Evolutionary conservation across 2,888 invertebrate genomes (phyloP).

Genomic region (Megamerina dolium): DNA sequence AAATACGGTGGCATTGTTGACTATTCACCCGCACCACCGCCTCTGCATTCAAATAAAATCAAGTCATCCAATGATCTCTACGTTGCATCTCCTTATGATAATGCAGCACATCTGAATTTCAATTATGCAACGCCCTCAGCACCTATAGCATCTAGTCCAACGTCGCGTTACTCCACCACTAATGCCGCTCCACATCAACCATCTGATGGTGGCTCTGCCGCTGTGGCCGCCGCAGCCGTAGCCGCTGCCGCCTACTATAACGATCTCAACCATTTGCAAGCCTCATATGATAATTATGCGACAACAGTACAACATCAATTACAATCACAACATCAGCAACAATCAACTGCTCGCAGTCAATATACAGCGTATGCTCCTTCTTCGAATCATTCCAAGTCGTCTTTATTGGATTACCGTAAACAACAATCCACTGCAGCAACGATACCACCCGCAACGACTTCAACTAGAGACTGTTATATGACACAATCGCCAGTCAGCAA

Average conservation of each 20-base stretch:
- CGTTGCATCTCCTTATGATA: constrained; percentile 23
- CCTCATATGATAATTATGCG: constrained; percentile 28
- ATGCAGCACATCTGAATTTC: constrained; percentile 23
- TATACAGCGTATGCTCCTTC: background rate
- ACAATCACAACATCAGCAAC: constrained; percentile 15
- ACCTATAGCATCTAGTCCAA: constrained; percentile 1
- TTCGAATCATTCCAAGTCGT: constrained; percentile 17
- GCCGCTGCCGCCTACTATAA: constrained; percentile 23
- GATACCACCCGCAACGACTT: too few species aligned
- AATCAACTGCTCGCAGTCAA: constrained; percentile 8
- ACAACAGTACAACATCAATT: constrained; percentile 11
- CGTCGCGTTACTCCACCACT: background rate
- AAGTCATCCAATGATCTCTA: constrained; percentile 40
- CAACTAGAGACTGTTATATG: constrained; percentile 26
- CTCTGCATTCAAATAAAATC: constrained; percentile 23
- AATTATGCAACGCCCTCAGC: constrained; percentile 21
- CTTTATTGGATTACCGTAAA: constrained; percentile 34
- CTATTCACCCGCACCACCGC: too few species aligned
- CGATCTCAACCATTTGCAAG: constrained; percentile 31
- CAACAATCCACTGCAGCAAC: constrained; percentile 17
- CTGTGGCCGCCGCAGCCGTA: constrained; percentile 15
- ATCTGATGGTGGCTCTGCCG: constrained; percentile 3
- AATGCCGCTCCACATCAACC: constrained; percentile 17
- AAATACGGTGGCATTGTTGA: constrained; percentile 19
- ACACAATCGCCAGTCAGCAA: constrained; percentile 21